Base-by-base conservation (phyloP, 2,888 invertebrate genomes). In the Baronia brevicornis region DNA sequence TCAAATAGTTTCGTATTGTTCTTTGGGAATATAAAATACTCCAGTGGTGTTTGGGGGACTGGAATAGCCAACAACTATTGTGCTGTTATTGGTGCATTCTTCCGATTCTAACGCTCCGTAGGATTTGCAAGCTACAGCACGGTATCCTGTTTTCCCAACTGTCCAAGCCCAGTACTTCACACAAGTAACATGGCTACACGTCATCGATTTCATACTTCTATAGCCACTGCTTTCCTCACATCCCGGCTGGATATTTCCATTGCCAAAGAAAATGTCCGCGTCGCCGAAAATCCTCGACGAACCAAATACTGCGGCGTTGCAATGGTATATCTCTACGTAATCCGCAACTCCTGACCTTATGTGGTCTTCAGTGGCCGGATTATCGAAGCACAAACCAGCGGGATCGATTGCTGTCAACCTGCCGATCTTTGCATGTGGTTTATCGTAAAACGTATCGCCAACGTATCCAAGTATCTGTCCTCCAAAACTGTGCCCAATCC, bases 291-390 rank as follows among this genome's bases (percentile, higher is more conserved):
- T 78, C 11, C 73, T 62, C 1, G 71, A 79, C 1, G 84, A 79
- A 1, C 86, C 87, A 5, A 86, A 55, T 0, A 75, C 77, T 2
- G 87, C 88, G 22, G 82, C 84, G 39, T 87, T 87, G 4, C 88
- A 88, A 51, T 89, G 89, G 40, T 88, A 79, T 0, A 86, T 78
- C 55, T 88, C 88, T 0, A 89, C 89, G 47, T 88, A 87, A 2
- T 72, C 59, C 0, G 86, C 89, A 13, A 88, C 86, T 2, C 79
- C 77, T 19, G 78, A 72, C 34, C 86, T 69, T 1, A 89, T 61
- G 36, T 87, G 77, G 19, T 84, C 66, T 9, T 74, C 60, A 2
- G 69, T 61, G 1, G 67, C 50, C 17, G 65, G 60, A 37, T 78
- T 78, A 0, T 77, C 71, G 28, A 79, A 84, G 44, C 80, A 84